Evolutionary conservation across 2,888 invertebrate species (phyloP).

Genomic region (Zele albiditarsus): DNA sequence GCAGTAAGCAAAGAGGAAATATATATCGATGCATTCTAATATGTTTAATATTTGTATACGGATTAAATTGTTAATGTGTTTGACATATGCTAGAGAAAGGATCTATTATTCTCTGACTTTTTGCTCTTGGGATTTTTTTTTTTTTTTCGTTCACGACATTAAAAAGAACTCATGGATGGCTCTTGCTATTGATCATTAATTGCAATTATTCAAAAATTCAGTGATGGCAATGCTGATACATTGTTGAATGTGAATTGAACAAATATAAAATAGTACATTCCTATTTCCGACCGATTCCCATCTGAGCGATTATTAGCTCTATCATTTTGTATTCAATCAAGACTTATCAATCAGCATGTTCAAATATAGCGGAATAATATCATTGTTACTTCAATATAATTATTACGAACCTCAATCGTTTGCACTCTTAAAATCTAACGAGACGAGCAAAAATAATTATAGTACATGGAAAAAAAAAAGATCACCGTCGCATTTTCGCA

Average conservation of each 20-base stretch:
- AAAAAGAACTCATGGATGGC: not conserved
- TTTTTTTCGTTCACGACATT: not conserved
- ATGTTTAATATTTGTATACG: not conserved
- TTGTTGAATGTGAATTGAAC: not conserved
- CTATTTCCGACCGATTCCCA: constrained; percentile 66
- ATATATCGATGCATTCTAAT: not conserved
- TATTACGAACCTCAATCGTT: constrained; percentile 39
- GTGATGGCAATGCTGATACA: not conserved
- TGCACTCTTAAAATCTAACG: constrained; percentile 34
- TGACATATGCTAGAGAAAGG: not conserved
- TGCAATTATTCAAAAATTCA: not conserved
- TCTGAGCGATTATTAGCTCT: not conserved
- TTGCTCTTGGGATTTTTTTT: not conserved
- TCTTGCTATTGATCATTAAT: not conserved
- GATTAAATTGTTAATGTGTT: not conserved
- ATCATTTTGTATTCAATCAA: constrained; percentile 19
- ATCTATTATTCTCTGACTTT: not conserved
- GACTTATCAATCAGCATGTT: constrained; percentile 44
- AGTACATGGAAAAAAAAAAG: constrained; percentile 28
- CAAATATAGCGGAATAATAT: constrained; percentile 46
- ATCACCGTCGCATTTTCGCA: constrained; percentile 40
- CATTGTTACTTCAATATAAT: constrained; percentile 32
- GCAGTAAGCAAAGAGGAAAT: not conserved
- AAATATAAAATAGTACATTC: constrained; percentile 41
- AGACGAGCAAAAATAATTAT: not conserved